phyloP scores from a whole-genome alignment of 2,113 vertebrate species.

The Archilochus colubris region DNA sequence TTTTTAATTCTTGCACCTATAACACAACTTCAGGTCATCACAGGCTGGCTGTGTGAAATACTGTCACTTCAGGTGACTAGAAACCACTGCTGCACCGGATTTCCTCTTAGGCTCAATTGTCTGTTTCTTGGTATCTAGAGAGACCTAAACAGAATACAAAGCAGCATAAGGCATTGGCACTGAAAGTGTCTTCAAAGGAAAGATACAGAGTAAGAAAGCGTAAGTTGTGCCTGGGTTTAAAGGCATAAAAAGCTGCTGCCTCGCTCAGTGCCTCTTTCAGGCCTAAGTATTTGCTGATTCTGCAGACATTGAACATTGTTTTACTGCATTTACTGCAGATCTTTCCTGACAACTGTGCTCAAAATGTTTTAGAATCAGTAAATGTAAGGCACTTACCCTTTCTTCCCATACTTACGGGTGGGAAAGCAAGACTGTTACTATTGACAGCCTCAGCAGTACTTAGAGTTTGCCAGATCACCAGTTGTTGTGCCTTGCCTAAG shows the following conservation, averaged over 20 bases:
- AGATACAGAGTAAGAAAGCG: neutral
- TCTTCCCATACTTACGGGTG: neutral
- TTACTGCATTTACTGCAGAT: accelerated
- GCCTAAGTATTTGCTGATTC: neutral
- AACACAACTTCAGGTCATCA: neutral
- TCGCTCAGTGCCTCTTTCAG: neutral
- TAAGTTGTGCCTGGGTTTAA: neutral
- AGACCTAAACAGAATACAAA: neutral
- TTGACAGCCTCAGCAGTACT: neutral
- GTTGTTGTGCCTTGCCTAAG: neutral
- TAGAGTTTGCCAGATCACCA: neutral
- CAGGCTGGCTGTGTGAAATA: neutral
- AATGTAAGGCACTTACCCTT: neutral
- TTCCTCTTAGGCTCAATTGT: neutral
- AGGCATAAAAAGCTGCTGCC: neutral
- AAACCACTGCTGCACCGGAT: neutral
- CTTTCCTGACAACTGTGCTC: neutral
- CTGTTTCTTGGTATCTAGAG: neutral
- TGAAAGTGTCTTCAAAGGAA: neutral
- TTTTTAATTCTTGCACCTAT: neutral
- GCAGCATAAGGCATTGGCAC: neutral
- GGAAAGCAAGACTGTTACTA: neutral
- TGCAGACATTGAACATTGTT: neutral
- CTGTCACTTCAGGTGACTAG: neutral
- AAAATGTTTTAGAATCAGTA: neutral